Percentiles rank a stretch among this genome's conserved stretches.
Evolutionary conservation across 92 coral and sea anemone genomes (phyloP).

Genomic region (Muricea muricata): DNA sequence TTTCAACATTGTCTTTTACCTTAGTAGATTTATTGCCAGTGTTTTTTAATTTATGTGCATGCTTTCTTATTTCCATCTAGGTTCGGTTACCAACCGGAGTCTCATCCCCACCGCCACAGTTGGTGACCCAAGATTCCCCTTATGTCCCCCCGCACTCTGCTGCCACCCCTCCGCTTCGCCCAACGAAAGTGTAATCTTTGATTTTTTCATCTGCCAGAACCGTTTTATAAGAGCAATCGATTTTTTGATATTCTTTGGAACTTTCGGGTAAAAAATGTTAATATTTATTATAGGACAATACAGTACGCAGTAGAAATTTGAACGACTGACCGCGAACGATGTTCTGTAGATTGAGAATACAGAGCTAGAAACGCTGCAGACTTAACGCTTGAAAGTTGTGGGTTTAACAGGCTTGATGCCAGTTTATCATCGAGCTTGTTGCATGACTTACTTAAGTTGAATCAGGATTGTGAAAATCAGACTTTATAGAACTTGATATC

Average conservation of each 20-base stretch:
- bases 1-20: too few relatives aligned
- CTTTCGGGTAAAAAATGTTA: not conserved
- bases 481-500: too few relatives aligned
- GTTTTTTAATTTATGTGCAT: not conserved
- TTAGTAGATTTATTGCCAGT: too few relatives aligned
- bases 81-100: conserved; percentile 10
- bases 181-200: conserved; percentile 11
- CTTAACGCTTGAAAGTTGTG: too few relatives aligned
- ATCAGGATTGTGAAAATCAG: too few relatives aligned
- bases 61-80: not conserved
- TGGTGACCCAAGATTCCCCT: conserved; percentile 35
- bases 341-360: too few relatives aligned
- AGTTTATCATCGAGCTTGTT: too few relatives aligned
- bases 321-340: not conserved
- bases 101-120: conserved; percentile 43
- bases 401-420: too few relatives aligned
- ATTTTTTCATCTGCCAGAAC: not conserved
- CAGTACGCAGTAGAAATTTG: not conserved
- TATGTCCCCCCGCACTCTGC: conserved; percentile 14
- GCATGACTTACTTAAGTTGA: too few relatives aligned
- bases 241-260: conserved; percentile 8
- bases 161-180: conserved; percentile 30
- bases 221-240: conserved; percentile 6
- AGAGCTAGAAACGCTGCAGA: too few relatives aligned
- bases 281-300: not conserved